A percentile compares a stretch with the other conserved stretches of the same genome.
Evolutionary conservation across 2,113 vertebrate species (phyloP).

Genomic region (Gallinago jamesoni): DNA sequence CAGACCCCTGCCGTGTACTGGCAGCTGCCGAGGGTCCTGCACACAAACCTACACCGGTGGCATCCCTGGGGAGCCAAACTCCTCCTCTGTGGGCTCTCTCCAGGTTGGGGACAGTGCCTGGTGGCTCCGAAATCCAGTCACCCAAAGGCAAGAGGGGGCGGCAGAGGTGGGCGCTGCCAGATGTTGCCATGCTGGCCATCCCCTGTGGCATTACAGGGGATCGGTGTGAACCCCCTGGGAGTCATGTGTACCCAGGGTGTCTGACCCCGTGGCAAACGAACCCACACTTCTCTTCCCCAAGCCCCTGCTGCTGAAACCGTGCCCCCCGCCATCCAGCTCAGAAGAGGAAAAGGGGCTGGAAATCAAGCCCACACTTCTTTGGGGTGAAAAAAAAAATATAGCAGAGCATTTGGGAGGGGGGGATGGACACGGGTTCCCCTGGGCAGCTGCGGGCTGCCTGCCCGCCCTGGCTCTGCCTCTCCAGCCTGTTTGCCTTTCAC

Average conservation of each 20-base stretch:
- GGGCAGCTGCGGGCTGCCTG: not conserved
- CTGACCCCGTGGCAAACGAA: not conserved
- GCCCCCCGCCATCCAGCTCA: not conserved
- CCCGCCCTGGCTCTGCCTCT: not conserved
- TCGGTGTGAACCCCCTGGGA: not conserved
- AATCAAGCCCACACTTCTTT: not conserved
- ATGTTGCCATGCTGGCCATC: not conserved
- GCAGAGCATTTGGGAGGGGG: not conserved
- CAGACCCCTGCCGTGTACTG: fast-evolving
- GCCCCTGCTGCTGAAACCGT: fast-evolving
- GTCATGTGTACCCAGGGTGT: fast-evolving
- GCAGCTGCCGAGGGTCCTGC: not conserved
- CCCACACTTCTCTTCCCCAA: not conserved
- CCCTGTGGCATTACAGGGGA: not conserved
- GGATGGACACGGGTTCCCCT: not conserved
- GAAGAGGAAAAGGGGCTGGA: not conserved
- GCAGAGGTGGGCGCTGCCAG: not conserved
- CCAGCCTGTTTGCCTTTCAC: slow-evolving; percentile 36
- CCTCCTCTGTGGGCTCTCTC: not conserved
- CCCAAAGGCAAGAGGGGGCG: not conserved
- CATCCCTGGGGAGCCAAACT: not conserved
- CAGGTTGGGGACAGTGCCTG: not conserved
- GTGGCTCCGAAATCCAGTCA: not conserved
- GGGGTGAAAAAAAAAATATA: not conserved
- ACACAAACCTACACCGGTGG: fast-evolving